Evolutionary conservation across 1,140 invertebrate species (phyloP).

Genomic region (Thaumatotibia leucotreta): DNA sequence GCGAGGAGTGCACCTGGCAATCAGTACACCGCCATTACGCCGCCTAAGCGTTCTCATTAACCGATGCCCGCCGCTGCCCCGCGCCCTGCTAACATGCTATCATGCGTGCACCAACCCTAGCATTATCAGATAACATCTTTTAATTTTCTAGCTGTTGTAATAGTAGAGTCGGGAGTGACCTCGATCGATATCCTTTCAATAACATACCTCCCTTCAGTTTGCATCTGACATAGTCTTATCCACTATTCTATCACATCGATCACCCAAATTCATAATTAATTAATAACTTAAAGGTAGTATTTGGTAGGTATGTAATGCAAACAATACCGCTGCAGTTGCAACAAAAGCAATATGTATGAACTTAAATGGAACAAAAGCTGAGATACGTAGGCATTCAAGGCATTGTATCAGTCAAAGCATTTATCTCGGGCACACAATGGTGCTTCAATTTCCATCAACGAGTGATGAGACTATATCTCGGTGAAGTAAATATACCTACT

Average conservation of each 20-base stretch:
- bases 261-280: background rate
- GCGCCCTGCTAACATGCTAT: slow-evolving; percentile 17
- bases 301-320: background rate
- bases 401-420: slow-evolving; percentile 26
- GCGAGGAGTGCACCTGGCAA: slow-evolving; percentile 32
- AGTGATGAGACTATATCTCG: slow-evolving; percentile 23
- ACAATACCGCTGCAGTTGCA: slow-evolving; percentile 9
- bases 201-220: background rate
- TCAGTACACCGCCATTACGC: slow-evolving; percentile 43
- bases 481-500: background rate
- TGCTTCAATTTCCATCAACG: slow-evolving; percentile 39
- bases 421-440: slow-evolving; percentile 33
- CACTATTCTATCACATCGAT: background rate
- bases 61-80: slow-evolving; percentile 14
- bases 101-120: slow-evolving; percentile 16
- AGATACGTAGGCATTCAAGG: slow-evolving; percentile 14
- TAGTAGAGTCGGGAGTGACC: background rate
- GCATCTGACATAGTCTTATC: background rate
- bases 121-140: slow-evolving; percentile 31
- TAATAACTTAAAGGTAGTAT: background rate
- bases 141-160: slow-evolving; percentile 26
- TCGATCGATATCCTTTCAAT: background rate
- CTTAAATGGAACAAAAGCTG: slow-evolving; percentile 4
- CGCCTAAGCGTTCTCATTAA: slow-evolving; percentile 50
- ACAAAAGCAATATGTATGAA: slow-evolving; percentile 8